A percentile compares a stretch with the other conserved stretches of the same genome.
Conservation (phyloP, 2,113 vertebrate species). For the Anguilla japonica region DNA sequence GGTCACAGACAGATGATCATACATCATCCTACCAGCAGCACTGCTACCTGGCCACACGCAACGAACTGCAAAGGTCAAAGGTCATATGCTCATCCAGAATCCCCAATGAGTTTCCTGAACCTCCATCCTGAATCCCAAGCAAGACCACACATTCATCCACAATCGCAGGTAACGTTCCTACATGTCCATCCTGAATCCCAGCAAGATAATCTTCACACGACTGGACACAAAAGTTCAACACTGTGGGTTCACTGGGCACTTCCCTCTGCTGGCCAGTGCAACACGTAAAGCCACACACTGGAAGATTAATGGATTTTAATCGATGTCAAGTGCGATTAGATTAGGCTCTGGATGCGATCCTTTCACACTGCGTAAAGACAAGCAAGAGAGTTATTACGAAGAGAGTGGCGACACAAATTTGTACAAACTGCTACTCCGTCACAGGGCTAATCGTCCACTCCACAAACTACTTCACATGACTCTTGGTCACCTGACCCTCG, state of each 20-base stretch:
- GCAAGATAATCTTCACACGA: neutral
- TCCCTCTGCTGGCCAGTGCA: neutral
- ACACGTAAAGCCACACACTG: neutral
- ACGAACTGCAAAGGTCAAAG: neutral
- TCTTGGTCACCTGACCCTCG: neutral
- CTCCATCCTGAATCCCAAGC: neutral
- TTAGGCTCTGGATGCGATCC: neutral
- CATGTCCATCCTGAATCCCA: neutral
- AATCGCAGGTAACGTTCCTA: neutral
- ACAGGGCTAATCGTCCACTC: neutral
- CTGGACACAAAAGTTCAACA: neutral
- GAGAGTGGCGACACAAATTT: neutral
- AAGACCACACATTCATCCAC: neutral
- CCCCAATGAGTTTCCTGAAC: neutral
- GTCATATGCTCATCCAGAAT: neutral
- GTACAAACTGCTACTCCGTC: neutral
- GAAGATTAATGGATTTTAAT: neutral
- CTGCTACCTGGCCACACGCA: conserved; percentile 33
- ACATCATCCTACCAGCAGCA: conserved; percentile 9
- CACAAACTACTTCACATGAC: neutral
- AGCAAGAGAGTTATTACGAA: neutral
- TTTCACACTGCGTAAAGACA: neutral
- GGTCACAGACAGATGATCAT: conserved; percentile 30
- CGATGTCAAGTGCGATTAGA: neutral
- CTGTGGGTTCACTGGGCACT: neutral